Base-by-base conservation (phyloP, 2,113 vertebrate genomes). In the Lophotis ruficrista region DNA sequence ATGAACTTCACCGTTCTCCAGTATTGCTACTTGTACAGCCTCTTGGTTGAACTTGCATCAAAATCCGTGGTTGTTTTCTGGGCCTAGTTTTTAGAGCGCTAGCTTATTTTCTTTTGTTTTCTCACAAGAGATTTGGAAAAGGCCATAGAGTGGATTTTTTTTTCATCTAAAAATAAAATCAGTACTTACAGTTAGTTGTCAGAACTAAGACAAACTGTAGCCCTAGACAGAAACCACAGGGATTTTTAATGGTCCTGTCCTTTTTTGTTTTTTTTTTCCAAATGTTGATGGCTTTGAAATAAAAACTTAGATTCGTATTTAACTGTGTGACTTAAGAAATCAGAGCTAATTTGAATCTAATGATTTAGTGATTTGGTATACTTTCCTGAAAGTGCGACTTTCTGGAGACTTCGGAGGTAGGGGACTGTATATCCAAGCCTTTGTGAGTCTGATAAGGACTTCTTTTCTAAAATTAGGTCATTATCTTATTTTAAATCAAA, bases 1-100 rank as follows among this genome's bases (percentile, higher is more conserved):
- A 47, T 0, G 0, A 83, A 90, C 24, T 27, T 80, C 22, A 57
- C 30, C 0, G 0, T 89, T 94, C 58, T 69, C n/a, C 25, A 51
- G 9, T 48, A 20, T 43, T 66, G 35, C 14, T 61, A 10, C 19
- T 28, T 12, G 22, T 78, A 66, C 84, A 58, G 33, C 10, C 14
- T 57, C 3, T 57, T 83, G 61, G 16, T 56, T 10, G 1, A 25
- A 65, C 38, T 56, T 87, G 22, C 4, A 16, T 77, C 27, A 81
- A 48, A 82, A 78, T 54, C 47, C 7, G 7, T 53, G 6, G 14
- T 53, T 66, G 5, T 66, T 84, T 91, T 85, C 41, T 78, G 56
- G 47, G 31, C 24, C 41, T 81, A 9, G 10, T 19, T 94, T 93
- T 82, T 53, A 70, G 27, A 57, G 14, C 7, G 35, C 81, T 73